Percentiles rank a stretch among this genome's conserved stretches.
Conservation (phyloP, 2,888 invertebrate species). For the Epirrhoe alternata region DNA sequence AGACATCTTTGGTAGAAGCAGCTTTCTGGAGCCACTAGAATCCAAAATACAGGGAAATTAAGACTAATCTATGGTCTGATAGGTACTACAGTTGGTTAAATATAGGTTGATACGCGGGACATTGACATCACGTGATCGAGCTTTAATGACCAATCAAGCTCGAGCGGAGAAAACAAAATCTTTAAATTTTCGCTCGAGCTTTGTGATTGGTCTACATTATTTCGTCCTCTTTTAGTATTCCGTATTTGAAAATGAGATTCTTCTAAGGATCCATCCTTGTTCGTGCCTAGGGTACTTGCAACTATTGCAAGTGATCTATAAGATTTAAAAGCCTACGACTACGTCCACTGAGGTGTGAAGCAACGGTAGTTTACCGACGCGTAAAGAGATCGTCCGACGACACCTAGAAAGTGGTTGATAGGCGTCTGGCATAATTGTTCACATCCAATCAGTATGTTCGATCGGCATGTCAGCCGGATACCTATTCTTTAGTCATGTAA, state of each 20-base stretch:
- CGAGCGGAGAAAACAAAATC: too few species aligned
- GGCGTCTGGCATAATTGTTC: constrained; percentile 78
- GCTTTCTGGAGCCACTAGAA: constrained; percentile 69
- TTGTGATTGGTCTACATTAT: too few species aligned
- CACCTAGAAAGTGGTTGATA: constrained; percentile 74
- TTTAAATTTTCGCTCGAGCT: too few species aligned
- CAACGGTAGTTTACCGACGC: constrained; percentile 47
- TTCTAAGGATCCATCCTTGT: too few species aligned
- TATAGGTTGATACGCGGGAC: too few species aligned
- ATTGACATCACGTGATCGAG: too few species aligned
- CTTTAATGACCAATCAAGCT: too few species aligned
- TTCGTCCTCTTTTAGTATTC: too few species aligned
- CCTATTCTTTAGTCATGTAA: constrained; percentile 1
- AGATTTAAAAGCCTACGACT: neutral
- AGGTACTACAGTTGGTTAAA: neutral
- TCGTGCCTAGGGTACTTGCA: too few species aligned
- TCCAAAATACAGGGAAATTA: constrained; percentile 17
- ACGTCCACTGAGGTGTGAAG: constrained; percentile 17
- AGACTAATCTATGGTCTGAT: neutral
- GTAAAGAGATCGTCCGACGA: constrained; percentile 57
- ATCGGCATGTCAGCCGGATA: constrained; percentile 8
- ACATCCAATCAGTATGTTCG: constrained; percentile 43
- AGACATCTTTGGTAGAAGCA: constrained; percentile 75
- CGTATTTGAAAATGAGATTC: too few species aligned
- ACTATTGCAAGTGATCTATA: too few species aligned